Percentiles rank a stretch among this genome's conserved stretches.
phyloP scores from a whole-genome alignment of 2,113 vertebrate species.

The Campylorhamphus procurvoides region DNA sequence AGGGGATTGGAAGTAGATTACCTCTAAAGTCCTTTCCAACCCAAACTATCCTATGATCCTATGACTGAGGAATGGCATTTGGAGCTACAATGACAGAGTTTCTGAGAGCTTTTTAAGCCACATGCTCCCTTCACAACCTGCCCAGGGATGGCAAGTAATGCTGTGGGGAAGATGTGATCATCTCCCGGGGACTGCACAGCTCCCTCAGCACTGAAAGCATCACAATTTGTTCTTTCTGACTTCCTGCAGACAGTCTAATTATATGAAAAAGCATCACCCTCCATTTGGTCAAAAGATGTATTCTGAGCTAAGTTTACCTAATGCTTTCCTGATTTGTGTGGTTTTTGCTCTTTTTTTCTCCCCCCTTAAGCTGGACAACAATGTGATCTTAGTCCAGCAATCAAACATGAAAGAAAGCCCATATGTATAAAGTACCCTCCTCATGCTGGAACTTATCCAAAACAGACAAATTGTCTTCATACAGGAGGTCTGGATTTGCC shows the following conservation, averaged over 20 bases:
- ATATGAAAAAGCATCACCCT: slow-evolving; percentile 72
- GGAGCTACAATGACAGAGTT: not conserved
- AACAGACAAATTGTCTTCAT: slow-evolving; percentile 12
- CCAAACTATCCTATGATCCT: not conserved
- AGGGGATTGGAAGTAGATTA: not conserved
- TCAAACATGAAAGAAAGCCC: slow-evolving; percentile 47
- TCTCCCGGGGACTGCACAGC: slow-evolving; percentile 53
- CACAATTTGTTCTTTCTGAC: slow-evolving; percentile 77
- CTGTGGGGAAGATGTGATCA: slow-evolving; percentile 16
- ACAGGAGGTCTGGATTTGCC: not conserved
- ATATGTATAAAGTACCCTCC: slow-evolving; percentile 9
- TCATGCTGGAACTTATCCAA: not conserved
- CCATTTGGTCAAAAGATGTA: slow-evolving; percentile 74
- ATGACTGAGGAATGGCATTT: not conserved
- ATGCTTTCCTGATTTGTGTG: slow-evolving; percentile 46
- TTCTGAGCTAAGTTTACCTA: slow-evolving; percentile 72
- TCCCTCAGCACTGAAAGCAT: slow-evolving; percentile 73
- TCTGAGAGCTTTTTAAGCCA: not conserved
- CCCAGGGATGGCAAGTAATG: not conserved
- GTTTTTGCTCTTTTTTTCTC: not conserved
- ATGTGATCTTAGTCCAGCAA: slow-evolving; percentile 42
- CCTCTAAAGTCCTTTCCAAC: not conserved
- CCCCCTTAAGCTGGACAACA: slow-evolving; percentile 23
- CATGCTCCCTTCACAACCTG: not conserved
- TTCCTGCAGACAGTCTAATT: slow-evolving; percentile 77